Conservation (phyloP, 2,888 invertebrate species). For the Cantharis lateralis region DNA sequence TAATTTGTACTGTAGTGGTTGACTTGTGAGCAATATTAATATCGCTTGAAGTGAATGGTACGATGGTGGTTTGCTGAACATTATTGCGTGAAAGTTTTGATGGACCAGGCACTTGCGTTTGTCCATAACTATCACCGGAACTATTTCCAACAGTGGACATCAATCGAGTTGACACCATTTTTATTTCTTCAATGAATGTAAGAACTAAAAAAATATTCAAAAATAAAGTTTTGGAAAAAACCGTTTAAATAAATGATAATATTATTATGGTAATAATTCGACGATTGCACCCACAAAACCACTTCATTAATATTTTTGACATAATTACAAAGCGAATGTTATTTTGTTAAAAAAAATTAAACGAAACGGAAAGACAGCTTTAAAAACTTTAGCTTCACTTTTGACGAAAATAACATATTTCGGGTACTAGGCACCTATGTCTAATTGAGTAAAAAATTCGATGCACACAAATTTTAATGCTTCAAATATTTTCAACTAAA, state of each 20-base stretch:
- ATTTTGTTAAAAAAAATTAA: background rate
- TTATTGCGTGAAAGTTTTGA: constrained; percentile 50
- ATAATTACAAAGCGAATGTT: background rate
- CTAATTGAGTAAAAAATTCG: background rate
- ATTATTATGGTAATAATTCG: background rate
- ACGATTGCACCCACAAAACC: background rate
- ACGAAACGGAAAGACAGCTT: background rate
- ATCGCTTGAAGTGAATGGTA: background rate
- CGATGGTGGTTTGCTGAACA: background rate
- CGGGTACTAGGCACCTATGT: background rate
- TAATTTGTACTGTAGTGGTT: constrained; percentile 39
- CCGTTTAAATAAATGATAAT: background rate
- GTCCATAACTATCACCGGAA: constrained; percentile 43
- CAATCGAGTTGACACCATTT: constrained; percentile 63
- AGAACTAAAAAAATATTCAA: background rate
- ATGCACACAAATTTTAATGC: background rate
- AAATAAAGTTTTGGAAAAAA: background rate
- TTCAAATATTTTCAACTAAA: background rate
- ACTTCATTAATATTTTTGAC: background rate
- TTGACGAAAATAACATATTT: background rate
- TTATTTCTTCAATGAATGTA: constrained; percentile 24
- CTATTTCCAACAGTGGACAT: constrained; percentile 58
- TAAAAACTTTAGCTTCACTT: background rate
- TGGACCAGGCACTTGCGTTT: constrained; percentile 38
- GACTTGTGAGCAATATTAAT: constrained; percentile 32